A percentile compares a stretch with the other conserved stretches of the same genome.
phyloP scores from a whole-genome alignment of 2,888 invertebrate genomes.

The Nomada fabriciana region DNA sequence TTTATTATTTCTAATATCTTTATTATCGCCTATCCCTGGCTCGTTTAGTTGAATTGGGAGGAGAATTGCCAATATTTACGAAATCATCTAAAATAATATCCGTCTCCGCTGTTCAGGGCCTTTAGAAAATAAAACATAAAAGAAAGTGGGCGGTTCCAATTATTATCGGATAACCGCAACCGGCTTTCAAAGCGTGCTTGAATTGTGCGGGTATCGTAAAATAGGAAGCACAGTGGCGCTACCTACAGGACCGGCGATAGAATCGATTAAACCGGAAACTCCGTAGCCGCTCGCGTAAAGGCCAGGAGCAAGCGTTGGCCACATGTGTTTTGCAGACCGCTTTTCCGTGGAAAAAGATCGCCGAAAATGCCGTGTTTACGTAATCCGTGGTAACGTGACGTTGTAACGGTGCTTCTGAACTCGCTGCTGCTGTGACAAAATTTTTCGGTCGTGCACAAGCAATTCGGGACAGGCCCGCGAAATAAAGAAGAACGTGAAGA shows the following conservation, averaged over 20 bases:
- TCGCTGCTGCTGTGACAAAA: conserved; percentile 36
- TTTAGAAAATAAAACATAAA: neutral
- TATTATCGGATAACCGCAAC: neutral
- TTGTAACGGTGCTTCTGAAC: conserved; percentile 58
- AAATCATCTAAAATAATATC: too few species aligned
- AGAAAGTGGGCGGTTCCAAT: neutral
- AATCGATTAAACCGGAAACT: conserved; percentile 76
- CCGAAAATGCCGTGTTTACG: conserved; percentile 81
- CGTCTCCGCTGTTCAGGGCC: too few species aligned
- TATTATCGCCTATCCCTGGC: neutral
- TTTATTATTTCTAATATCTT: neutral
- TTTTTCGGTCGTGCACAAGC: conserved; percentile 7
- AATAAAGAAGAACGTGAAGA: conserved; percentile 35
- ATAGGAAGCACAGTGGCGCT: conserved; percentile 46
- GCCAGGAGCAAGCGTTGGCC: conserved; percentile 77
- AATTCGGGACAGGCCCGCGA: conserved; percentile 1
- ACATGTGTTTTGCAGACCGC: conserved; percentile 77
- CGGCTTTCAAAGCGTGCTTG: neutral
- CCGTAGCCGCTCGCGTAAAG: conserved; percentile 71
- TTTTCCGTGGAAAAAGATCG: conserved; percentile 71
- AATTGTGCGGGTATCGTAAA: conserved; percentile 14
- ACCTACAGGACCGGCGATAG: conserved; percentile 25
- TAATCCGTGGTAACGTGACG: conserved; percentile 76
- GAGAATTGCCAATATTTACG: too few species aligned
- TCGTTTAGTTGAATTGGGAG: too few species aligned